Percentiles rank a stretch among this genome's conserved stretches.
Conservation (phyloP, 2,113 vertebrate genomes). For the Petrocephalus microphthalmus region DNA sequence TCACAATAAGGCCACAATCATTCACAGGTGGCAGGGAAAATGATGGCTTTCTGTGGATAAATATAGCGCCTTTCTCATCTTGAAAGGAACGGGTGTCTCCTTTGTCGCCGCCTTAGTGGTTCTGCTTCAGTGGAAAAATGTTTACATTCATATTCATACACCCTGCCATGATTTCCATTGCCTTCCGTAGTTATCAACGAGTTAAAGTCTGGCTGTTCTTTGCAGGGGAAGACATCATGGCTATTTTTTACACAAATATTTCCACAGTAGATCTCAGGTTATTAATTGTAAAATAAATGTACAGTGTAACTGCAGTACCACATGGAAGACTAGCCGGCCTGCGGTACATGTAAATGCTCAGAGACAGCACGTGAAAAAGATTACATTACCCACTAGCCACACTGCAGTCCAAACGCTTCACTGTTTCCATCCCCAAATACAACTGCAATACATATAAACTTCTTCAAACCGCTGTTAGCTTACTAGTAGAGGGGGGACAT, state of each 20-base stretch:
- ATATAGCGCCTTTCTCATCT: slow-evolving; percentile 62
- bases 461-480: neutral
- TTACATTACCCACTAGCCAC: neutral
- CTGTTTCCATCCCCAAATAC: neutral
- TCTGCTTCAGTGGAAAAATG: neutral
- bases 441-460: neutral
- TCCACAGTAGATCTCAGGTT: slow-evolving; percentile 28
- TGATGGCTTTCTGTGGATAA: slow-evolving; percentile 52
- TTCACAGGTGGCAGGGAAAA: slow-evolving; percentile 58
- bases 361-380: neutral
- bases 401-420: neutral
- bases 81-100: slow-evolving; percentile 53
- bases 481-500: neutral
- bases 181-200: neutral
- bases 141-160: slow-evolving; percentile 21
- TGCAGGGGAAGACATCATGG: neutral
- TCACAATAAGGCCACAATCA: slow-evolving; percentile 52
- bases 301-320: neutral
- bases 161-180: slow-evolving; percentile 22
- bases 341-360: neutral
- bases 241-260: slow-evolving; percentile 30
- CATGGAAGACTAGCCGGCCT: neutral
- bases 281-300: slow-evolving; percentile 8
- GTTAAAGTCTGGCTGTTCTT: neutral
- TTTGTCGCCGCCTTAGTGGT: slow-evolving; percentile 40